Percentiles rank a stretch among this genome's conserved stretches.
These are phyloP conservation scores for Gymnobelideus leadbeateri DNA, from an alignment of 2,113 vertebrate species.

Conservation along the genomic window DNA sequence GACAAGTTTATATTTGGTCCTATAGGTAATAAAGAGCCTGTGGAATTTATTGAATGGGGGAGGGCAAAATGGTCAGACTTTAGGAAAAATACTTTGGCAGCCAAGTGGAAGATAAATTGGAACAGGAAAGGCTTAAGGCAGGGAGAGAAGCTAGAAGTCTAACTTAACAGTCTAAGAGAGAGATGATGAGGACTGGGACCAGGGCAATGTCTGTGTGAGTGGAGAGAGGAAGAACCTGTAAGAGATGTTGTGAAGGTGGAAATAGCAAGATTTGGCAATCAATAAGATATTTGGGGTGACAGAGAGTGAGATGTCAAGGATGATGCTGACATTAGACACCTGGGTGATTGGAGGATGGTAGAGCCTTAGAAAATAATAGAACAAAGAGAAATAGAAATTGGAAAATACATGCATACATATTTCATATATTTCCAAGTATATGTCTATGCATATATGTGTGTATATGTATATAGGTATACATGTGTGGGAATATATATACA, in stretches of 20 bases:
- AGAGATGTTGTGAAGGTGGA: not conserved
- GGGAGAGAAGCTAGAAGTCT: not conserved
- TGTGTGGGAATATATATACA: too few relatives aligned
- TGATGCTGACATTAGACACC: not conserved
- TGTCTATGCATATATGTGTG: not conserved
- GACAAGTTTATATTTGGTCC: not conserved
- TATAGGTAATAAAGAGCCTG: not conserved
- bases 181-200: not conserved
- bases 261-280: not conserved
- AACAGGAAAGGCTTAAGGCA: not conserved
- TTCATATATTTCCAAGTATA: not conserved
- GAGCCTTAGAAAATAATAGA: not conserved
- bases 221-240: not conserved
- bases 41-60: not conserved
- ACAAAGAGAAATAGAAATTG: not conserved
- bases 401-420: not conserved
- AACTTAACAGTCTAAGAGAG: not conserved
- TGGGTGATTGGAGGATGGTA: not conserved
- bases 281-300: not conserved
- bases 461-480: not conserved
- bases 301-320: not conserved
- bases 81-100: not conserved
- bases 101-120: not conserved
- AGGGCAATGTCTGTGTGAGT: not conserved
- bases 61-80: not conserved